Evolutionary conservation across 2,113 vertebrate genomes (phyloP).

Genomic region (Hepsetus odoe): DNA sequence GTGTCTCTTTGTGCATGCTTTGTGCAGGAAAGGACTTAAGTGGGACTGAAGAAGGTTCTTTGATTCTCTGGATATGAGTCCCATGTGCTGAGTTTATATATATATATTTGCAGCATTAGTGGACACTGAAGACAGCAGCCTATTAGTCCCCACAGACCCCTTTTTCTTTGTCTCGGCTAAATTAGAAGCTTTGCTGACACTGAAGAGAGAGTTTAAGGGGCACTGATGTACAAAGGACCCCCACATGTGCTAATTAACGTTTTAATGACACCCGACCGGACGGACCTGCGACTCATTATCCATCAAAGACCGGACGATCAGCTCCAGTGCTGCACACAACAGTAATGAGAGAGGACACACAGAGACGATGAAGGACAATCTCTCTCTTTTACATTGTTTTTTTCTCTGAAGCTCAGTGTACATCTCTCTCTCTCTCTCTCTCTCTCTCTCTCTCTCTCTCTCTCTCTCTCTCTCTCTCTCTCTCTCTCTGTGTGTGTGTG

Average conservation of each 20-base stretch:
- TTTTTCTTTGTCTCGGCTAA: not conserved
- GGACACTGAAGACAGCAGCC: not conserved
- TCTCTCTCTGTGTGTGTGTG: not conserved
- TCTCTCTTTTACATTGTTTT: not conserved
- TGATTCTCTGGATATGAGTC: too few species aligned
- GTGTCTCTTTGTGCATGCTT: too few species aligned
- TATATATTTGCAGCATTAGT: too few species aligned
- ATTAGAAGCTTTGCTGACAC: not conserved
- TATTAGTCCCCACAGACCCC: not conserved
- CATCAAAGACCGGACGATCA: conserved; percentile 21
- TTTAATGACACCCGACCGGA: conserved; percentile 3
- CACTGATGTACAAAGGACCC: not conserved
- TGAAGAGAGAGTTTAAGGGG: not conserved
- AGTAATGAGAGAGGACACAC: conserved; percentile 7
- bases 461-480: not conserved
- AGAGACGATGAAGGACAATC: conserved; percentile 4
- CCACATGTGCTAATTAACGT: not conserved
- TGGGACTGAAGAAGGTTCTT: too few species aligned
- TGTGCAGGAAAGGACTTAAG: too few species aligned
- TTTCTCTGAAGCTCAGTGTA: too few species aligned
- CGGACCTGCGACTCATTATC: conserved; percentile 11
- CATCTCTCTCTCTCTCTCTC: not conserved
- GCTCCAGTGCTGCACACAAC: not conserved
- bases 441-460: not conserved
- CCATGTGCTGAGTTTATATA: too few species aligned